A percentile compares a stretch with the other conserved stretches of the same genome.
Evolutionary conservation across 1,140 invertebrate genomes (phyloP).

Genomic region (Diabrotica virgifera): DNA sequence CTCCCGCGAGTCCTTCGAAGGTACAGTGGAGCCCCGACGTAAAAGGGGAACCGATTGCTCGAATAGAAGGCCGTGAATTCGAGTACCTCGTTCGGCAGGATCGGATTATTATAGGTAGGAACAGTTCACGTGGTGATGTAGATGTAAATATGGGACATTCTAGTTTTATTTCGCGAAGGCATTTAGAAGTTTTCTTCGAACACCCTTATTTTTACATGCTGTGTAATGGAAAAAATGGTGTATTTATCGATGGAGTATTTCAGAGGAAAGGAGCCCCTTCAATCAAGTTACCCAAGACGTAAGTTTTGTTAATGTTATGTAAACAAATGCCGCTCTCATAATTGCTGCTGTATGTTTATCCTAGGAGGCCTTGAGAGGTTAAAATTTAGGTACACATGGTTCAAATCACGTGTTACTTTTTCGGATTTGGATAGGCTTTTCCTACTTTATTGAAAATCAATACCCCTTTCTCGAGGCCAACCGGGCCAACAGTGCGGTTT

Average conservation of each 20-base stretch:
- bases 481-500: constrained; percentile 13
- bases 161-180: constrained; percentile 92
- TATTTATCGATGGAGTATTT: constrained; percentile 96
- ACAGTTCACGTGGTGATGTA: constrained; percentile 93
- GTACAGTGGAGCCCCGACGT: constrained; percentile 75
- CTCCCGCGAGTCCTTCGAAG: constrained; percentile 78
- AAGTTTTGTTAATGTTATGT: constrained; percentile 55
- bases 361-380: constrained; percentile 36
- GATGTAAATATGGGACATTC: constrained; percentile 99
- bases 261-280: constrained; percentile 89
- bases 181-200: constrained; percentile 92
- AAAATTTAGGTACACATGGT: constrained; percentile 31
- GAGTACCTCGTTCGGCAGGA: constrained; percentile 89
- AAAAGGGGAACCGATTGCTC: constrained; percentile 75
- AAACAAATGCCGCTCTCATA: constrained; percentile 36
- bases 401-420: constrained; percentile 30
- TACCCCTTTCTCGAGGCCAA: constrained; percentile 21
- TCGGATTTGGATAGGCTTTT: constrained; percentile 4
- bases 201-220: constrained; percentile 90
- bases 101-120: constrained; percentile 84
- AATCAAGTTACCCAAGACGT: constrained; percentile 88
- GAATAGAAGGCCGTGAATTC: constrained; percentile 88
- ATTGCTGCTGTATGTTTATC: constrained; percentile 19
- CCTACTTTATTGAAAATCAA: constrained; percentile 21
- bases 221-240: constrained; percentile 97